Percentiles rank a stretch among this genome's conserved stretches.
phyloP scores from a whole-genome alignment of 37 sponge, comb jelly and placozoan species.

The Halichondria panicea region DNA sequence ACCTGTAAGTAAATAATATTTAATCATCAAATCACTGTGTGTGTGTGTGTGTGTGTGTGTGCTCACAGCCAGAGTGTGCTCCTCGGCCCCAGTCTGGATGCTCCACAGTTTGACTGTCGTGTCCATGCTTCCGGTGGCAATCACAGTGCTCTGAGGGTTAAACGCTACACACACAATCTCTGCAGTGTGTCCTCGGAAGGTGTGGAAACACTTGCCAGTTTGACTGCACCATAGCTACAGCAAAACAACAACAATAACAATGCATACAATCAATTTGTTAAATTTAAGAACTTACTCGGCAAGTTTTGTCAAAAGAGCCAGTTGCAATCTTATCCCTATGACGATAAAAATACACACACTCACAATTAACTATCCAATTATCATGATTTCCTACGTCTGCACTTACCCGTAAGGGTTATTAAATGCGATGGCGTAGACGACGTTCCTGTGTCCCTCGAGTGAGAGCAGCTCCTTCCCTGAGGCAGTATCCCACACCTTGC shows the following conservation, averaged over 20 bases:
- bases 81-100: conserved; percentile 79
- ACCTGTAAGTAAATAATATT: no score
- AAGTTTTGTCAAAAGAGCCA: conserved; percentile 97
- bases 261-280: no score
- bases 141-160: conserved; percentile 87
- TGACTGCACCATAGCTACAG: conserved; percentile 88
- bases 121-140: conserved; percentile 97
- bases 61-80: conserved; percentile 73
- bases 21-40: no score
- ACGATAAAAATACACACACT: background rate
- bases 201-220: conserved; percentile 90
- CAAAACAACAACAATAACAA: no score
- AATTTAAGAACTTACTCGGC: conserved; percentile 71
- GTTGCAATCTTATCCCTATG: conserved; percentile 95
- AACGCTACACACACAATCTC: conserved; percentile 93
- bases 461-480: conserved; percentile 89
- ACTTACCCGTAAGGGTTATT: conserved; percentile 97
- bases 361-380: background rate
- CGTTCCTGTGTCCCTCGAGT: conserved; percentile 96
- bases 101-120: conserved; percentile 93
- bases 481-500: conserved; percentile 95
- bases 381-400: background rate
- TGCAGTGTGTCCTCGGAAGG: conserved; percentile 94
- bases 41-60: background rate
- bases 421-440: conserved; percentile 97